phyloP scores from a whole-genome alignment of 2,797 vertebrate genomes.

The Poecilia picta region DNA sequence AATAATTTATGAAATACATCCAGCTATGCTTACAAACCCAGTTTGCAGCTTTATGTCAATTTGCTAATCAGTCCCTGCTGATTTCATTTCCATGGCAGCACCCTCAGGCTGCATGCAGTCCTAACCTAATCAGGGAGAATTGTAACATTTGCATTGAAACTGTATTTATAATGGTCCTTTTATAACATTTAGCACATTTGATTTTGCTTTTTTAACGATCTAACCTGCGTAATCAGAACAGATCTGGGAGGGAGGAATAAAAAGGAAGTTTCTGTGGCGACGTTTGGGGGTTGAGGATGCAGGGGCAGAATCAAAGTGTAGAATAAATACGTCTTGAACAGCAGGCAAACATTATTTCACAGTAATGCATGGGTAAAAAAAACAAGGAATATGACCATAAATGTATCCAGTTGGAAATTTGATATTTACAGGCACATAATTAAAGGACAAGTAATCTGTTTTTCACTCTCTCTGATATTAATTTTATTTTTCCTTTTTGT shows the following conservation, averaged over 20 bases:
- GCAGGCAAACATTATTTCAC: constrained; percentile 39
- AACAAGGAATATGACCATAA: constrained; percentile 14
- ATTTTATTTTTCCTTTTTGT: not conserved
- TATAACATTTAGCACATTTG: constrained; percentile 8
- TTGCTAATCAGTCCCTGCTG: constrained; percentile 20
- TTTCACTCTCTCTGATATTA: not conserved
- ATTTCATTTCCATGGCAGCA: constrained; percentile 21
- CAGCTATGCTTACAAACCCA: not conserved
- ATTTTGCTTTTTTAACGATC: constrained; percentile 9
- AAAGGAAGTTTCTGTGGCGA: constrained; percentile 9
- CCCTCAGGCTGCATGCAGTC: not conserved
- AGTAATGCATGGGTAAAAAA: constrained; percentile 34
- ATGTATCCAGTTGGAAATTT: not conserved
- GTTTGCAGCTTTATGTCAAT: constrained; percentile 29
- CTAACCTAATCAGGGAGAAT: constrained; percentile 25
- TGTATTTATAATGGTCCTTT: constrained; percentile 13
- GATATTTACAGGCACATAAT: not conserved
- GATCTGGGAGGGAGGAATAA: constrained; percentile 29
- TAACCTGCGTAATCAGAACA: constrained; percentile 9
- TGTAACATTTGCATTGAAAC: constrained; percentile 11
- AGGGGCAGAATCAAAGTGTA: constrained; percentile 16
- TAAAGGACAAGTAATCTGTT: not conserved
- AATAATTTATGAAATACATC: constrained; percentile 26
- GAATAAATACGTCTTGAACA: constrained; percentile 40
- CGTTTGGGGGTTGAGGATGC: constrained; percentile 29